Conservation (phyloP, 2,888 invertebrate genomes). For the Actias luna region DNA sequence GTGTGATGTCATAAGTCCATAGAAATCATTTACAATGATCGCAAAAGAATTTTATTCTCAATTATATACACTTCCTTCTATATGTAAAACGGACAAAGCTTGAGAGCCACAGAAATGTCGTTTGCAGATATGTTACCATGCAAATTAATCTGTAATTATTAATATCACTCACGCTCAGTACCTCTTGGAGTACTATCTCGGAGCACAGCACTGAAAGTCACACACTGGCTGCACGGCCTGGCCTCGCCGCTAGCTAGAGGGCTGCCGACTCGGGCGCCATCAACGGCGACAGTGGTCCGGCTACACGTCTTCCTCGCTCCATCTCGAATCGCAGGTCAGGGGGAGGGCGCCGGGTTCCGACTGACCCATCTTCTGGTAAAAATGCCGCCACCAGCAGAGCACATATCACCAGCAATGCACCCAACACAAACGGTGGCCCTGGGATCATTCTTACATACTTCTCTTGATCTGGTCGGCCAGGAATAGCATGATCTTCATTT, state of each 20-base stretch:
- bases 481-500: constrained; percentile 85
- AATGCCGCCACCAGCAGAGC: constrained; percentile 96
- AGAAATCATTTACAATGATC: constrained; percentile 48
- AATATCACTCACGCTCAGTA: constrained; percentile 65
- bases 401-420: constrained; percentile 97
- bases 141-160: constrained; percentile 41
- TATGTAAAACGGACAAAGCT: constrained; percentile 65
- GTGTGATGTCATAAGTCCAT: constrained; percentile 44
- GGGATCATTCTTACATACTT: constrained; percentile 89
- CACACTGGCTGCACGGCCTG: constrained; percentile 73
- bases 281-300: constrained; percentile 89
- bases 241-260: constrained; percentile 81
- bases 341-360: constrained; percentile 76
- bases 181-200: constrained; percentile 43
- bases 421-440: constrained; percentile 99
- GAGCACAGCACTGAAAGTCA: constrained; percentile 56
- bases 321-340: constrained; percentile 91
- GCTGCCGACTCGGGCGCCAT: constrained; percentile 90
- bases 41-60: constrained; percentile 55
- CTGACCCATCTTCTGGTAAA: constrained; percentile 85
- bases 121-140: constrained; percentile 56
- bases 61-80: constrained; percentile 63
- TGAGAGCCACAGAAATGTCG: constrained; percentile 59
- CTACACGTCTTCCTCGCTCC: constrained; percentile 89
- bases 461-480: constrained; percentile 71